Evolutionary conservation across 2,888 invertebrate genomes (phyloP).

Genomic region (Geophilus truncorum): DNA sequence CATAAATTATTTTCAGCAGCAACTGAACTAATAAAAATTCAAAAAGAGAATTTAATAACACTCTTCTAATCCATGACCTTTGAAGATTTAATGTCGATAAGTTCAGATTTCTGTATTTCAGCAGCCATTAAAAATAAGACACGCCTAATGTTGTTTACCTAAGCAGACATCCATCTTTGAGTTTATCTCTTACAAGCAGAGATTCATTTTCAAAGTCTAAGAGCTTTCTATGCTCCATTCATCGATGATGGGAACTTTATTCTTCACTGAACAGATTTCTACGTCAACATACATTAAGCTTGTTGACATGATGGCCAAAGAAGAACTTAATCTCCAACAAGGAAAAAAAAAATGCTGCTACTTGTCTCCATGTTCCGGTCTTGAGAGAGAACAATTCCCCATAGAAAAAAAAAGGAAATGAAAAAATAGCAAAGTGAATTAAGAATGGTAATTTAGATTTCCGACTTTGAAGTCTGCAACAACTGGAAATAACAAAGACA

Average conservation of each 20-base stretch:
- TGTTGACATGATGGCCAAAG: neutral
- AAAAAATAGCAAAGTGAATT: neutral
- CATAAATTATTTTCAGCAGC: no score
- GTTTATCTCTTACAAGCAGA: neutral
- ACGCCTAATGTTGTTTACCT: neutral
- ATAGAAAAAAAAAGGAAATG: neutral
- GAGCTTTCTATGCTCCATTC: neutral
- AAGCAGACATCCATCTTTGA: neutral
- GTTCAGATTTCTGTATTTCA: neutral
- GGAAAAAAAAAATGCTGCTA: no score
- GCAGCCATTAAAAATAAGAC: neutral
- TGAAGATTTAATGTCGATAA: no score
- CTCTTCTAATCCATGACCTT: no score
- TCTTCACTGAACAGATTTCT: neutral
- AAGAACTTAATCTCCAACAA: neutral
- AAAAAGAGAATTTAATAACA: no score
- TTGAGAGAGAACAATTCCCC: neutral
- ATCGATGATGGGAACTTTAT: neutral
- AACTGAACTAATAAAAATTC: no score
- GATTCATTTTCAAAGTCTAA: neutral
- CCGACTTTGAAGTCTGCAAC: no score
- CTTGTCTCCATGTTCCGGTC: neutral
- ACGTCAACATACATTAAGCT: neutral
- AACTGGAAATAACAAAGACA: no score
- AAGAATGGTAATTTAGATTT: no score